phyloP scores from a whole-genome alignment of 37 sponge, comb jelly and placozoan genomes.

The Beroe forskalii region DNA sequence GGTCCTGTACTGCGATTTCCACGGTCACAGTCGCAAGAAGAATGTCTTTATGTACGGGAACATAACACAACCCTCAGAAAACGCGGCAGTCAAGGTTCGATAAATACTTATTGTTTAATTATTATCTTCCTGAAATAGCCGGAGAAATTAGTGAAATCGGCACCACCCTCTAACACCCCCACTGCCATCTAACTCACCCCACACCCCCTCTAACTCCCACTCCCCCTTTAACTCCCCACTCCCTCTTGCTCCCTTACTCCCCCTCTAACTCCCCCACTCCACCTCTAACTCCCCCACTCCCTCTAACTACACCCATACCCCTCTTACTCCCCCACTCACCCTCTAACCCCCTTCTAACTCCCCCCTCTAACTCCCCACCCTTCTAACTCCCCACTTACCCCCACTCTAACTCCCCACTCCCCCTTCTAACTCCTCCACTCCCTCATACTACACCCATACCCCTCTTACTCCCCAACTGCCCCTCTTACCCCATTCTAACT shows the following conservation, averaged over 20 bases:
- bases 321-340: background rate
- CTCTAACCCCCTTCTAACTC: no score
- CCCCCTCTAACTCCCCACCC: conserved; percentile 70
- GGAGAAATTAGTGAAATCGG: no score
- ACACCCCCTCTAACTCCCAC: background rate
- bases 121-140: no score
- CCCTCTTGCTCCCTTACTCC: conserved; percentile 36
- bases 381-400: conserved; percentile 70
- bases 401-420: conserved; percentile 67
- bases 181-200: background rate
- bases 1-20: conserved; percentile 78
- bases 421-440: no score
- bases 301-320: no score
- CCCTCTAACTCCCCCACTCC: background rate
- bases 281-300: background rate
- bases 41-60: conserved; percentile 81
- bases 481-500: background rate
- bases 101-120: no score
- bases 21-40: conserved; percentile 82
- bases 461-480: background rate
- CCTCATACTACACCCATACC: conserved; percentile 10
- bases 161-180: background rate
- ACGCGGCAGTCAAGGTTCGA: conserved; percentile 48
- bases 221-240: background rate
- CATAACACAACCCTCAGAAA: conserved; percentile 33